These are phyloP conservation scores for Knipowitschia caucasica DNA, from an alignment of 2,797 vertebrate species.

Conservation along the genomic window DNA sequence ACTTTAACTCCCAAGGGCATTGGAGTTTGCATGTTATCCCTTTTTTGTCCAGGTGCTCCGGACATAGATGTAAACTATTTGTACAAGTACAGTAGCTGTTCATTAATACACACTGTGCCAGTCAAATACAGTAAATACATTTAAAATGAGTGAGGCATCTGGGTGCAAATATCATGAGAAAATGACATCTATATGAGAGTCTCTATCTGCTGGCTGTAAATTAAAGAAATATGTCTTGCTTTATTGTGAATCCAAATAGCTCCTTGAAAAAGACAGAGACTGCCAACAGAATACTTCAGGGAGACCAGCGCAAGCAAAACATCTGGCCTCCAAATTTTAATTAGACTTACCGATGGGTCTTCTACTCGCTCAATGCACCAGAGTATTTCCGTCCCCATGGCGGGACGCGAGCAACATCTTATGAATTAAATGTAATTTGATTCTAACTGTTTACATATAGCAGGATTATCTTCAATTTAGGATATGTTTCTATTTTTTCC, in stretches of 20 bases:
- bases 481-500: slow-evolving; percentile 12
- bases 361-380: slow-evolving; percentile 60
- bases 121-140: no score
- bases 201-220: slow-evolving; percentile 66
- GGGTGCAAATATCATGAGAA: slow-evolving; percentile 32
- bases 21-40: no score
- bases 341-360: slow-evolving; percentile 73
- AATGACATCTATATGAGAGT: slow-evolving; percentile 55
- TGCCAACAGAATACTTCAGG: slow-evolving; percentile 70
- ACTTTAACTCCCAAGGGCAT: no score
- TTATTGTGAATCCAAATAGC: slow-evolving; percentile 78
- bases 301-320: slow-evolving; percentile 74
- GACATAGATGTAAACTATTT: no score
- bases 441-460: slow-evolving; percentile 35
- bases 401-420: slow-evolving; percentile 58
- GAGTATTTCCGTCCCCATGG: slow-evolving; percentile 34
- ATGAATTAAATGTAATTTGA: slow-evolving; percentile 41
- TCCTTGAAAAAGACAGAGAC: slow-evolving; percentile 64
- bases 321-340: slow-evolving; percentile 80
- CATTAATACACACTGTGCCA: no score
- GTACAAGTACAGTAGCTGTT: no score
- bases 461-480: slow-evolving; percentile 20
- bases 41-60: no score
- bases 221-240: slow-evolving; percentile 69
- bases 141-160: slow-evolving; percentile 22